phyloP scores from a whole-genome alignment of 2,797 vertebrate species.

The Capromys pilorides region DNA sequence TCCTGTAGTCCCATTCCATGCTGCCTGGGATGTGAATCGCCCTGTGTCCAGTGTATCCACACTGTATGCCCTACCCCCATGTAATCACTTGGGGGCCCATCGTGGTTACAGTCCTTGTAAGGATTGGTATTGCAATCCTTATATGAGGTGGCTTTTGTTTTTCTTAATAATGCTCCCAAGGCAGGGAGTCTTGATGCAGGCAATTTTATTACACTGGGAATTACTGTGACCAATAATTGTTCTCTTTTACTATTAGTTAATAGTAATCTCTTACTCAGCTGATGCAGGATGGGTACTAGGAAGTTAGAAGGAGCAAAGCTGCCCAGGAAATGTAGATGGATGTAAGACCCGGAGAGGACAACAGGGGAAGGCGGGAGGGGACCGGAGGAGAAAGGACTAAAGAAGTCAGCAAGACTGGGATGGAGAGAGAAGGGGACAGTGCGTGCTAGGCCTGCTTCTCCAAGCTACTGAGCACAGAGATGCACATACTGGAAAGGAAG shows the following conservation, averaged over 20 bases:
- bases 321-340: background rate
- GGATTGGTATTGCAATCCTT: background rate
- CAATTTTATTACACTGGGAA: background rate
- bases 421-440: background rate
- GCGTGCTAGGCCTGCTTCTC: background rate
- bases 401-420: background rate
- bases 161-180: background rate
- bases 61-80: background rate
- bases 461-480: background rate
- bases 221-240: background rate
- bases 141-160: background rate
- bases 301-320: no score
- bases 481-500: fast-evolving
- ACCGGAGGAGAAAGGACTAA: background rate
- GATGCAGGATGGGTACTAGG: no score
- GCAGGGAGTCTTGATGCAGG: no score
- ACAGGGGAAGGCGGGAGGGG: fast-evolving
- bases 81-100: background rate
- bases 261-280: background rate
- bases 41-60: no score
- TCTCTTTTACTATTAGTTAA: background rate
- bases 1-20: background rate
- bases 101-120: background rate
- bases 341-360: background rate
- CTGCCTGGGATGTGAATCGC: background rate